Percentiles rank a stretch among this genome's conserved stretches.
Evolutionary conservation across 2,113 vertebrate species (phyloP).

Genomic region (Barnardius zonarius): DNA sequence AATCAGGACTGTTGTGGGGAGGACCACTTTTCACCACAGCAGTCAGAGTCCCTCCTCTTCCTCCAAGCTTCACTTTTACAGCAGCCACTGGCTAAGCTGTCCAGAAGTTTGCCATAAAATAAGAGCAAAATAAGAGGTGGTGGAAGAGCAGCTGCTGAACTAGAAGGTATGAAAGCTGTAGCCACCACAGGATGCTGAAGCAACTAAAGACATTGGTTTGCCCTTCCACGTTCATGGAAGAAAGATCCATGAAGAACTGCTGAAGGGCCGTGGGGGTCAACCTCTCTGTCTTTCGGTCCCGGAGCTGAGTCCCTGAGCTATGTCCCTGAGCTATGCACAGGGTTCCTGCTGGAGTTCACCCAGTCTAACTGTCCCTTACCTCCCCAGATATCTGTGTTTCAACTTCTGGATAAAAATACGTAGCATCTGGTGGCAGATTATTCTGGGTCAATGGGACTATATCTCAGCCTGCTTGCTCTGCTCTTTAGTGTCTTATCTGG

Average conservation of each 20-base stretch:
- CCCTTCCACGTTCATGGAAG: not conserved
- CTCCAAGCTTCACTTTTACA: not conserved
- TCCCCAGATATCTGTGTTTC: not conserved
- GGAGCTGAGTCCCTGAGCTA: not conserved
- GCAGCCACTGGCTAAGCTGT: not conserved
- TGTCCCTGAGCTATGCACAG: not conserved
- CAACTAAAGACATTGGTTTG: not conserved
- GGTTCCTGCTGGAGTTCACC: not conserved
- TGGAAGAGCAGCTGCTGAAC: not conserved
- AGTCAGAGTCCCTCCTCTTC: not conserved
- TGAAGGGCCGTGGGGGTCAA: not conserved
- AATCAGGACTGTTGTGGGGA: not conserved
- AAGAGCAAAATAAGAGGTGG: not conserved
- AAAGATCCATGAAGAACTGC: not conserved
- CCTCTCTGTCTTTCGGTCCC: not conserved
- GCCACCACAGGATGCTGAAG: not conserved
- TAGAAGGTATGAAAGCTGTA: not conserved
- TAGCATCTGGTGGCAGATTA: not conserved
- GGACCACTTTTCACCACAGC: not conserved
- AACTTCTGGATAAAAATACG: not conserved
- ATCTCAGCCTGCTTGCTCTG: not conserved
- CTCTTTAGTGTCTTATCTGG: not conserved
- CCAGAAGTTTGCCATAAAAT: not conserved
- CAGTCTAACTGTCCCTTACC: not conserved
- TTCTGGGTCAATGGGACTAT: not conserved